A percentile compares a stretch with the other conserved stretches of the same genome.
phyloP scores from a whole-genome alignment of 2,888 invertebrate species.

The Anoplius nigerrimus region DNA sequence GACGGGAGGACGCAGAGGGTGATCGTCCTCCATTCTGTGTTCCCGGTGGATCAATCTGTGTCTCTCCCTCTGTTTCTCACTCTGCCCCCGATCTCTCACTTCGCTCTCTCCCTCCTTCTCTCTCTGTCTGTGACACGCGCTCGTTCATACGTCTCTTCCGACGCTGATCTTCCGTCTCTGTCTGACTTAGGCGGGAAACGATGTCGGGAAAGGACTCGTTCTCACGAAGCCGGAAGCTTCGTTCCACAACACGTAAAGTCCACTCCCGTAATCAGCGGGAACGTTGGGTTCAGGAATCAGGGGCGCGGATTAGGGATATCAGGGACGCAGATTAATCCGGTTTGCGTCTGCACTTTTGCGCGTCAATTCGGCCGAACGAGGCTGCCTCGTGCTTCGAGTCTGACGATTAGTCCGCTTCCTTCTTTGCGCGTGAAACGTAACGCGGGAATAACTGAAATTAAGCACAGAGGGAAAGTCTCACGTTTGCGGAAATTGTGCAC shows the following conservation, averaged over 20 bases:
- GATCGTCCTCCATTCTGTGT: slow-evolving; percentile 9
- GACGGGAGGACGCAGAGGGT: slow-evolving; percentile 1
- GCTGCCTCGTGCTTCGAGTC: too few relatives aligned
- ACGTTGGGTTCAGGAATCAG: not conserved
- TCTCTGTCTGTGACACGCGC: not conserved
- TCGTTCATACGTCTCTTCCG: not conserved
- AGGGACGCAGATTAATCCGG: not conserved
- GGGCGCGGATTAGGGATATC: not conserved
- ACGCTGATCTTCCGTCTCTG: not conserved
- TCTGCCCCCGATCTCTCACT: not conserved
- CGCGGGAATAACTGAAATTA: too few relatives aligned
- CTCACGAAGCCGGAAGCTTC: not conserved
- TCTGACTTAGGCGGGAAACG: not conserved
- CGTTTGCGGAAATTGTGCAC: too few relatives aligned
- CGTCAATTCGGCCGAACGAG: too few relatives aligned
- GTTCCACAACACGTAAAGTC: slow-evolving; percentile 2
- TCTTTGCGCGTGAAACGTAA: too few relatives aligned
- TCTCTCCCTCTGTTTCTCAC: not conserved
- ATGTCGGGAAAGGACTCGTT: slow-evolving; percentile 3
- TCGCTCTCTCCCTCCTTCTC: not conserved
- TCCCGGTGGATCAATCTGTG: not conserved
- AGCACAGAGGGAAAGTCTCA: too few relatives aligned
- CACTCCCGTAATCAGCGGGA: slow-evolving; percentile 5
- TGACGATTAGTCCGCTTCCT: not conserved
- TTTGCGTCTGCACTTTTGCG: too few relatives aligned